Conservation (phyloP, 2,797 vertebrate species). For the Gallinago solitaria region DNA sequence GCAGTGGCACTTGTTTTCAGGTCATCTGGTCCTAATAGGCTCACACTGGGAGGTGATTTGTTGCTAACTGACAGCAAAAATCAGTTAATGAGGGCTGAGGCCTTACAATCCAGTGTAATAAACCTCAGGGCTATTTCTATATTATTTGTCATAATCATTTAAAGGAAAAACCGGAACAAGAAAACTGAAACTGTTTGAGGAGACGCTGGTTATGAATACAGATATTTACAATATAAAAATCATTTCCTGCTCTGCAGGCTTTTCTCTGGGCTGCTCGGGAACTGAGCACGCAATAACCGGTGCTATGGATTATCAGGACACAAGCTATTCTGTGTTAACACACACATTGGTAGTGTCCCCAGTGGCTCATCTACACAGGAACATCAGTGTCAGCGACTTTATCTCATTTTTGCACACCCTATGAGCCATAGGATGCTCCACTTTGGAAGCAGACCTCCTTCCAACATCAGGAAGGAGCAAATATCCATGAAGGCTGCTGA, state of each 20-base stretch:
- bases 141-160: slow-evolving; percentile 35
- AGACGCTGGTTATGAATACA: neutral
- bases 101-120: slow-evolving; percentile 25
- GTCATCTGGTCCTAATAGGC: slow-evolving; percentile 85
- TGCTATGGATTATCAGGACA: neutral
- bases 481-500: neutral
- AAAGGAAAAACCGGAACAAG: neutral
- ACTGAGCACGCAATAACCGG: fast-evolving
- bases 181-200: slow-evolving; percentile 5
- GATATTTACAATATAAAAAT: neutral
- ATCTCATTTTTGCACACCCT: neutral
- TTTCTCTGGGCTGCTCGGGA: neutral
- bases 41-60: slow-evolving; percentile 87
- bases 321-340: neutral
- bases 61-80: slow-evolving; percentile 79
- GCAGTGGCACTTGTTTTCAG: slow-evolving; percentile 81
- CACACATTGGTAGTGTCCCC: neutral
- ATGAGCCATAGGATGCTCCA: neutral
- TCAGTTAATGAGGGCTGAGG: slow-evolving; percentile 70
- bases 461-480: neutral
- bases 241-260: neutral
- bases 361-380: fast-evolving
- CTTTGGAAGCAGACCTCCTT: neutral
- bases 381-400: neutral
- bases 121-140: slow-evolving; percentile 45